Conservation (phyloP, 2,888 invertebrate genomes). For the Hyposoter dolosus region DNA sequence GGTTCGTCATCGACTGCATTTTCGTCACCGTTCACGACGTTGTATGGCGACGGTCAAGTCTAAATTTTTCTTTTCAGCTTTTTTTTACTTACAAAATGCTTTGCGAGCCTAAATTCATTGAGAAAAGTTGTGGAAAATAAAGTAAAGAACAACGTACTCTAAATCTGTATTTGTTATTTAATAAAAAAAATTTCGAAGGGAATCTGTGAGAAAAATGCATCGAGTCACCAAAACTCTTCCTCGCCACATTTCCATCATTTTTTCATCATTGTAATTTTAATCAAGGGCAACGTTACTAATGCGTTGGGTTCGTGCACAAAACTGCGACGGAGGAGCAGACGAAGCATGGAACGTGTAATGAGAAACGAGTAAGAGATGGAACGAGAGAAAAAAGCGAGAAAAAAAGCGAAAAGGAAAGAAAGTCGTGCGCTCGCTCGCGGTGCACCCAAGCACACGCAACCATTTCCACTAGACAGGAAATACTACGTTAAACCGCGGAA, state of each 20-base stretch:
- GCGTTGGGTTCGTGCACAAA: neutral
- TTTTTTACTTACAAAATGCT: too few relatives aligned
- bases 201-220: too few relatives aligned
- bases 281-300: constrained; percentile 33
- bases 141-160: too few relatives aligned
- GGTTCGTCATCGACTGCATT: neutral
- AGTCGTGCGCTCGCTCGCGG: constrained; percentile 26
- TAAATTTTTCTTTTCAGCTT: too few relatives aligned
- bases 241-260: constrained; percentile 16
- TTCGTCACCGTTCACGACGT: too few relatives aligned
- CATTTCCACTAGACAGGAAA: constrained; percentile 69
- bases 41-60: too few relatives aligned
- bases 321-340: constrained; percentile 7
- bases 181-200: too few relatives aligned
- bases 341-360: constrained; percentile 46
- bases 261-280: constrained; percentile 60
- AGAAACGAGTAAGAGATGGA: constrained; percentile 42
- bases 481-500: constrained; percentile 72
- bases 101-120: too few relatives aligned
- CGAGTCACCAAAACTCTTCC: too few relatives aligned
- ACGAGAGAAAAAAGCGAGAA: constrained; percentile 11
- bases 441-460: constrained; percentile 55
- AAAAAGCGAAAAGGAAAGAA: constrained; percentile 19
- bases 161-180: too few relatives aligned
- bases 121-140: too few relatives aligned